Percentiles rank a stretch among this genome's conserved stretches.
Evolutionary conservation across 2,113 vertebrate genomes (phyloP).

Genomic region (Bos javanicus): DNA sequence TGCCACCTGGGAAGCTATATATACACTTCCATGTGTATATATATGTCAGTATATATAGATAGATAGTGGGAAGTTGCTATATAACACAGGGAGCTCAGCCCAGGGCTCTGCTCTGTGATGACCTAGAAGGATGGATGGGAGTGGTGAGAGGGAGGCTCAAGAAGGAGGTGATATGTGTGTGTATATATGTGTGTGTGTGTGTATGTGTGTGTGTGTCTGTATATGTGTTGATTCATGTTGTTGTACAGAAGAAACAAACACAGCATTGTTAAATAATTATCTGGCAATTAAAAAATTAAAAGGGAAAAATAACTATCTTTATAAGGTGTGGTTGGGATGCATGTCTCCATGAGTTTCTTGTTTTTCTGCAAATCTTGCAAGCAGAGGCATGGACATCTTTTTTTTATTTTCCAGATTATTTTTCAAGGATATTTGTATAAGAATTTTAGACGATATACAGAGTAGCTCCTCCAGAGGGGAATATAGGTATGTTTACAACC

Average conservation of each 20-base stretch:
- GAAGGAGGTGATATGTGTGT: neutral
- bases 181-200: neutral
- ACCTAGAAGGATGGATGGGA: neutral
- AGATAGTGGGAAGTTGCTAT: neutral
- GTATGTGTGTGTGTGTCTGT: neutral
- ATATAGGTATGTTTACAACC: neutral
- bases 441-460: neutral
- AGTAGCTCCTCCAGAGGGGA: neutral
- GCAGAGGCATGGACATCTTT: neutral
- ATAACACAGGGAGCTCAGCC: neutral
- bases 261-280: neutral
- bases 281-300: neutral
- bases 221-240: neutral
- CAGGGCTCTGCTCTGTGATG: neutral
- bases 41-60: neutral
- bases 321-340: neutral
- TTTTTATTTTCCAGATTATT: neutral
- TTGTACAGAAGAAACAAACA: neutral
- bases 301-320: neutral
- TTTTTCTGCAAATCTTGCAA: neutral
- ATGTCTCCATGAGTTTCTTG: neutral
- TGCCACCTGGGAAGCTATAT: neutral
- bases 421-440: neutral
- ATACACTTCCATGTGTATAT: neutral
- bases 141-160: neutral